A percentile compares a stretch with the other conserved stretches of the same genome.
Evolutionary conservation across 2,797 vertebrate genomes (phyloP).

Genomic region (Scleropages formosus): DNA sequence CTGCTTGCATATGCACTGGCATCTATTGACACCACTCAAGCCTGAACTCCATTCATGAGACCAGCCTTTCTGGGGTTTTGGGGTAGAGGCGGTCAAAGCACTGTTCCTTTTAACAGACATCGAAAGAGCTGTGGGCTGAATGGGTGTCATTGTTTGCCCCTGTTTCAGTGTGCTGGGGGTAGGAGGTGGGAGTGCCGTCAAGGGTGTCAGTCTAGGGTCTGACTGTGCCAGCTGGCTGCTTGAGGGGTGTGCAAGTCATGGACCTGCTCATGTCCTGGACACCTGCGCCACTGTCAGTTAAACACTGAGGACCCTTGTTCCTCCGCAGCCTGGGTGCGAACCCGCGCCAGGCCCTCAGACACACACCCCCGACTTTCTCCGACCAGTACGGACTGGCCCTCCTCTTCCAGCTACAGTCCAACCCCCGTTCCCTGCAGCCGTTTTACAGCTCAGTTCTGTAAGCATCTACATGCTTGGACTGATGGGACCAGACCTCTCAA

Average conservation of each 20-base stretch:
- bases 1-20: not conserved
- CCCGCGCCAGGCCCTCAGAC: slow-evolving; percentile 66
- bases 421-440: not conserved
- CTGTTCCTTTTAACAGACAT: not conserved
- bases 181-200: not conserved
- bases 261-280: slow-evolving; percentile 12
- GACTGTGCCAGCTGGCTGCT: not conserved
- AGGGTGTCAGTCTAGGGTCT: not conserved
- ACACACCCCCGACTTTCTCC: slow-evolving; percentile 44
- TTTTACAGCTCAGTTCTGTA: not conserved
- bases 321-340: slow-evolving; percentile 29
- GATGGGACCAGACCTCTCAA: not conserved
- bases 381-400: slow-evolving; percentile 54
- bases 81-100: not conserved
- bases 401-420: slow-evolving; percentile 49
- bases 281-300: slow-evolving; percentile 34
- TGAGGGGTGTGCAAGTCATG: slow-evolving; percentile 4
- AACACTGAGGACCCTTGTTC: slow-evolving; percentile 64
- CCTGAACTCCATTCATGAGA: slow-evolving; percentile 1
- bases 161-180: not conserved
- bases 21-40: not conserved
- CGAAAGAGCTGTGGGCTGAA: not conserved
- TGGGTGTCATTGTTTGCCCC: slow-evolving; percentile 9
- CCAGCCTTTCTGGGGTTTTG: not conserved
- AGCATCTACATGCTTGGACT: not conserved